Evolutionary conservation across 1,140 invertebrate genomes (phyloP), one percentile per base, ranked within the genome.

Genomic region (Mya arenaria): DNA sequence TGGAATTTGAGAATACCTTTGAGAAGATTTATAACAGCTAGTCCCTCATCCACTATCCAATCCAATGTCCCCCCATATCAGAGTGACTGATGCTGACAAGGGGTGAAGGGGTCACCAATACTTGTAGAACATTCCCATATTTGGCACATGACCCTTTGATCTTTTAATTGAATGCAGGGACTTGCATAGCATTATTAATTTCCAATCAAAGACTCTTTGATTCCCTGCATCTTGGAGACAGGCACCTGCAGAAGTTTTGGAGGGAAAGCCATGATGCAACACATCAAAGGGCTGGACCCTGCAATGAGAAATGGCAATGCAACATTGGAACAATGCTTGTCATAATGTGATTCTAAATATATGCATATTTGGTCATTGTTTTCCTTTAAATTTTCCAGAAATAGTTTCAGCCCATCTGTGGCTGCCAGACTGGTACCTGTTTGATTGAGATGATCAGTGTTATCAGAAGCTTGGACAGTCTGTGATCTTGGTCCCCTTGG

Each of bases 401-500:
- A 63, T 75, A 75, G 73, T 25, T 63, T 37, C 39, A 25, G 19
- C 58, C 73, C 73, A 75, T 75, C 73, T 75, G 73, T 65, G 62
- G 32, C 36, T 75, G 32, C 1, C 15, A 65, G 73, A 75, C 60
- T 75, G 73, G 73, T 75, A 75, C 73, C 73, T 75, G 73, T 75
- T 75, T 56, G 39, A 58, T 39, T 48, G 25, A 63, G 4, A 58
- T 23, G 58, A 48, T 41, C 32, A 72, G 58, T 32, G 69, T 25
- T 52, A 23, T 55, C 55, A 56, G 6, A 36, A 52, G 25, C 48
- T 52, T 52, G 48, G 8, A 52, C 48, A n/a, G 48, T 52, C n/a
- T n/a, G n/a, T n/a, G n/a, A n/a, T n/a, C n/a, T n/a, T n/a, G n/a
- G n/a, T n/a, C n/a, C n/a, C n/a, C n/a, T n/a, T n/a, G n/a, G n/a